Base-by-base conservation (phyloP, 2,113 vertebrate species). In the Himantopus leucocephalus region DNA sequence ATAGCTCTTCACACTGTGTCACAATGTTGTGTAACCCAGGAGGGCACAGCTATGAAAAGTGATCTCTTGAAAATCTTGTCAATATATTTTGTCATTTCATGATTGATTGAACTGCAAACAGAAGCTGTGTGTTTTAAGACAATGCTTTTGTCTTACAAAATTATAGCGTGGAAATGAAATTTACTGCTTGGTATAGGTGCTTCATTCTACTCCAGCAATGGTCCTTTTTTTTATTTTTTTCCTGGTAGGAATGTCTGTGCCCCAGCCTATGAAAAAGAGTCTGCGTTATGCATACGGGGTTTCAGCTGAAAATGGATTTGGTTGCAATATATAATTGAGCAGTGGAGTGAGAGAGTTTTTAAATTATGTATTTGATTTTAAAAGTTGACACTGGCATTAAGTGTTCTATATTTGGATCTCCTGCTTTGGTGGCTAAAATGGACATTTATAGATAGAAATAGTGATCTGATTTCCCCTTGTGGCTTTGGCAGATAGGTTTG, bases 391-490 rank as follows among this genome's bases (percentile, higher is more conserved):
- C 70, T 81, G 77, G 35, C 64, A 86, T 93, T 91, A 67, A 55
- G 91, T 30, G 60, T 50, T 93, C 95, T 92, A 64, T 93, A 75
- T 92, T 94, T 92, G 84, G 74, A 91, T 27, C 58, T 91, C 60
- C 76, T 53, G 71, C 87, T 96, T 80, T 88, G 73, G 93, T 90
- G 85, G 43, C 8, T 68, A 27, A 41, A 86, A 75, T 45, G 58
- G 75, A 56, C 74, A 35, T 94, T 96, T 96, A 87, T 72, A 91
- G 89, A 85, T 41, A 87, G 92, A 89, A 95, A 95, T n/a, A 79
- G 70, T 73, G 93, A 95, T 96, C 58, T 88, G 92, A 95, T 94
- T 95, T 97, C 86, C 89, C 94, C 84, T 63, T 62, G 89, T 91
- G 92, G 89, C 45, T 85, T 95, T 97, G 92, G 95, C 89, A 92